Evolutionary conservation across 2,797 vertebrate genomes (phyloP).

Genomic region (Squalus acanthias): DNA sequence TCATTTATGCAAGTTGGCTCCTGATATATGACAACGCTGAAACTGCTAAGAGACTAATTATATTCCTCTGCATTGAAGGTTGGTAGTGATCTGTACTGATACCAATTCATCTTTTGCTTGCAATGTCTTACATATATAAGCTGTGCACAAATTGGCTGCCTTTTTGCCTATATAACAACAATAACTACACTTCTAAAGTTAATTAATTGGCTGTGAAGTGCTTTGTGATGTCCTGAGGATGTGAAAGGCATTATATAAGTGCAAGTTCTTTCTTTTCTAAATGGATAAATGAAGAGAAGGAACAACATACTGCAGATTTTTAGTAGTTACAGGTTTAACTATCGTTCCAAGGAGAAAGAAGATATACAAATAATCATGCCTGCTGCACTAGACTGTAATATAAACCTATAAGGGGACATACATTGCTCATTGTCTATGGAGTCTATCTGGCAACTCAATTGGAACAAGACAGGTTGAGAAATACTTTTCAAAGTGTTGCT

Average conservation of each 20-base stretch:
- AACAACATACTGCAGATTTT: conserved; percentile 42
- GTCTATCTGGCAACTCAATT: not conserved
- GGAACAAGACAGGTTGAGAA: not conserved
- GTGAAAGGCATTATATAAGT: not conserved
- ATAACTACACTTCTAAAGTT: not conserved
- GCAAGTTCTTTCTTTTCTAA: not conserved
- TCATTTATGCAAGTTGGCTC: not conserved
- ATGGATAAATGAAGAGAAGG: conserved; percentile 31
- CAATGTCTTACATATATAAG: not conserved
- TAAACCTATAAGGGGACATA: not conserved
- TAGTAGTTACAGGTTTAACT: not conserved
- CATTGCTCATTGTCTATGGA: not conserved
- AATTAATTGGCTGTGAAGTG: not conserved
- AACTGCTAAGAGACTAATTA: not conserved
- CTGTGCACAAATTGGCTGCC: not conserved
- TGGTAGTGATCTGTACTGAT: not conserved
- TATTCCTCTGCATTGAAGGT: not conserved
- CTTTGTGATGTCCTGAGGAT: not conserved
- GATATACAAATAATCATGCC: not conserved
- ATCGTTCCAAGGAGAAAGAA: not conserved
- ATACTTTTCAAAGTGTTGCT: too few species aligned
- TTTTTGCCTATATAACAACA: not conserved
- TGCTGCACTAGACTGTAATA: not conserved
- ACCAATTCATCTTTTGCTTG: not conserved
- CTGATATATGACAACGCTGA: not conserved